Evolutionary conservation across 2,113 vertebrate species (phyloP).

Genomic region (Pitta sordida): DNA sequence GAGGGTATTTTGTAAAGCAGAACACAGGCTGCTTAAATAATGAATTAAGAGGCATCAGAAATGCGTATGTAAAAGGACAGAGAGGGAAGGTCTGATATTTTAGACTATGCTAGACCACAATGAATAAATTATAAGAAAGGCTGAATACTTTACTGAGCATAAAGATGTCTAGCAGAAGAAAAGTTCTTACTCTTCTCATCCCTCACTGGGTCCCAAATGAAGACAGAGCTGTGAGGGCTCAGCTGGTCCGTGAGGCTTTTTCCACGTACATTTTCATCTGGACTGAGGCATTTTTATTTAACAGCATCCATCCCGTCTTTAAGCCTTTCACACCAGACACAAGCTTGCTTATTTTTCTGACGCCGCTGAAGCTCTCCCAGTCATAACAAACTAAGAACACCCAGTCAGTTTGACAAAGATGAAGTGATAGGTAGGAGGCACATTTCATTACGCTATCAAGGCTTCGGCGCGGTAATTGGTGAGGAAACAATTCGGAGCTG

Average conservation of each 20-base stretch:
- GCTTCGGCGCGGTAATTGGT: constrained; percentile 47
- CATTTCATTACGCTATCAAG: constrained; percentile 56
- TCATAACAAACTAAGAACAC: not conserved
- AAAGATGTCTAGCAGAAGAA: not conserved
- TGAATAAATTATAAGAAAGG: constrained; percentile 60
- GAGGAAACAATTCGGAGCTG: constrained; percentile 64
- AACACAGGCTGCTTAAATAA: constrained; percentile 42
- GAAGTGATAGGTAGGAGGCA: constrained; percentile 61
- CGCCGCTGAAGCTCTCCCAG: not conserved
- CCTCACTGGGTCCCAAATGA: not conserved
- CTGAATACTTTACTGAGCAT: constrained; percentile 11
- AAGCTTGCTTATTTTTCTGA: constrained; percentile 25
- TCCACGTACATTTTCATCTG: not conserved
- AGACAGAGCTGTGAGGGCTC: not conserved
- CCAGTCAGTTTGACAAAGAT: constrained; percentile 50
- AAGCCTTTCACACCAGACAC: not conserved
- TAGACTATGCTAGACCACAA: constrained; percentile 40
- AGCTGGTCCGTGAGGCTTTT: not conserved
- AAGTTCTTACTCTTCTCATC: not conserved
- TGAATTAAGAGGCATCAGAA: constrained; percentile 54
- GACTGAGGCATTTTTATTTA: not conserved
- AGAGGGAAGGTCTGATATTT: constrained; percentile 47
- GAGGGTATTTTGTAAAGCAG: not conserved
- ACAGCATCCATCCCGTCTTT: not conserved
- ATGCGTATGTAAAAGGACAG: not conserved